Evolutionary conservation across 2,888 invertebrate species (phyloP), one percentile per base, ranked within the genome.

Genomic region (Calameuta filiformis): DNA sequence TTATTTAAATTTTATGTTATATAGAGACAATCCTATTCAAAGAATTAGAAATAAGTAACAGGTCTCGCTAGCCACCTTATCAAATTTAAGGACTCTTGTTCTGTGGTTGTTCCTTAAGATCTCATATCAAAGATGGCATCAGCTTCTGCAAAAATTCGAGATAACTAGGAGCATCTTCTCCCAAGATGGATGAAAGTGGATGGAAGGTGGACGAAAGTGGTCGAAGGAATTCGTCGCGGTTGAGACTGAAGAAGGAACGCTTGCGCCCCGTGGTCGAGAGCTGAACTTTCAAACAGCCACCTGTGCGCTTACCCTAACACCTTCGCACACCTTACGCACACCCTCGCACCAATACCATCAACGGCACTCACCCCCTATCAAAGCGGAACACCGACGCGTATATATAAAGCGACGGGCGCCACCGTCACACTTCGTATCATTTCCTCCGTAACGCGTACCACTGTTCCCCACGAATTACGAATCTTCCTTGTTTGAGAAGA

Each of bases 401-500:
- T 90, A 90, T 89, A 88, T 83, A 83, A 86, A 82, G 87, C 83
- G 78, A 77, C 78, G 82, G 83, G 80, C 81, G 84, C 83, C 81
- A 77, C 82, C 81, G 83, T 77, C 85, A 86, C 90, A 88, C 86
- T 89, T 87, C 85, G 83, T 84, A 86, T 85, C 87, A 83, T 86
- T 84, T 83, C 83, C 85, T 35, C 40, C 75, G 75, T 40, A 75
- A 37, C 37, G 74, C 75, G 69, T 71, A 37, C 75, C 74, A 83
- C 80, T 82, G 83, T 82, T 84, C 84, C 83, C 84, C 82, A 82
- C 83, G 77, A 82, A 68, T 81, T 83, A 78, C 40, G 23, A 56
- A 56, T 56, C 23, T 56, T 56, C 40, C 40, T 23, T 56, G 40
- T 15, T 23, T 23, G 40, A 56, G 40, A 56, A 56, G 40, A 56